phyloP scores from a whole-genome alignment of 2,888 invertebrate species.

The Sycophila texana region DNA sequence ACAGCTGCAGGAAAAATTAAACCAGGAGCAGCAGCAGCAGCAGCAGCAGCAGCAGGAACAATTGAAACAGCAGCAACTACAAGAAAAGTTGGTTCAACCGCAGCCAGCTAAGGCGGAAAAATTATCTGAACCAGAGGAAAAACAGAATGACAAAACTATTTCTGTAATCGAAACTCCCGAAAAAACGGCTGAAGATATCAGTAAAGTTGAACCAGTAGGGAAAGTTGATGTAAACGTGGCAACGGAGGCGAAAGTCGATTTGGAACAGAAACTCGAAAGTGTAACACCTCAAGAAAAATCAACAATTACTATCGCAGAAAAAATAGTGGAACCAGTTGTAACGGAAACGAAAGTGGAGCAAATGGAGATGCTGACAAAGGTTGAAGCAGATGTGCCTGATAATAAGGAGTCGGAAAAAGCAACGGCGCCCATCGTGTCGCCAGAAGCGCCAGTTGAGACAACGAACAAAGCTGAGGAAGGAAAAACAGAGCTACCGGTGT shows the following conservation, averaged over 20 bases:
- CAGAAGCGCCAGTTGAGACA: not conserved
- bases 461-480: not conserved
- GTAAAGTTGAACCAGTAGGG: constrained; percentile 15
- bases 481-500: constrained; percentile 9
- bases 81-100: constrained; percentile 58
- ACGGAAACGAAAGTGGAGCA: constrained; percentile 24
- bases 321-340: constrained; percentile 11
- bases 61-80: constrained; percentile 34
- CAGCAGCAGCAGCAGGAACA: constrained; percentile 55
- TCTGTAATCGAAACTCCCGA: not conserved
- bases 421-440: not conserved
- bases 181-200: not conserved
- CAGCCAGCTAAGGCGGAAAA: constrained; percentile 56
- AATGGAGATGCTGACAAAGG: constrained; percentile 10
- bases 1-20: not conserved
- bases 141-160: not conserved
- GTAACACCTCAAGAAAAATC: not conserved
- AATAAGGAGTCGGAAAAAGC: constrained; percentile 1
- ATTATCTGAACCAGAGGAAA: not conserved
- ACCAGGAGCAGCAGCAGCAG: constrained; percentile 53
- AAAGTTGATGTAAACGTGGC: constrained; percentile 7
- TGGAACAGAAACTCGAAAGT: constrained; percentile 29
- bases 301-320: constrained; percentile 3
- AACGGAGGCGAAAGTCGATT: not conserved
- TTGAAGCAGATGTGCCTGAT: constrained; percentile 30